These are phyloP conservation scores for Oreochromis grahami DNA, from an alignment of 2,797 vertebrate species.

Conservation along the genomic window DNA sequence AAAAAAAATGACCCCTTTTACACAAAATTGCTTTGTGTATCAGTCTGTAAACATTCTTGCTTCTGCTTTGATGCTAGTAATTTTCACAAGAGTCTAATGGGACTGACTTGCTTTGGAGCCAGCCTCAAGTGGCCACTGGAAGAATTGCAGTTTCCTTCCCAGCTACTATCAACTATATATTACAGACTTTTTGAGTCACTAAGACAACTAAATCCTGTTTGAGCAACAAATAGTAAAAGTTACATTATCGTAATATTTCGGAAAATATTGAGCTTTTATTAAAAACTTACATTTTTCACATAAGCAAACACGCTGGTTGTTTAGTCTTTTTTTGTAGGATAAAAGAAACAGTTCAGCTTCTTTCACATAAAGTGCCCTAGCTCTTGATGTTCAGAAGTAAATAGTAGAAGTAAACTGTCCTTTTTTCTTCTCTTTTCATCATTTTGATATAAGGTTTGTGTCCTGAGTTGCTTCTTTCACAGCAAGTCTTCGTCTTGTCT, in stretches of 20 bases:
- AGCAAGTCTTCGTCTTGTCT: accelerated
- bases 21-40: not conserved
- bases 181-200: no score
- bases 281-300: accelerated
- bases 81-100: not conserved
- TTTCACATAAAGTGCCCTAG: accelerated
- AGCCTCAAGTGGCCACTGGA: not conserved
- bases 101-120: not conserved
- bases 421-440: not conserved
- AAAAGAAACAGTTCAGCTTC: not conserved
- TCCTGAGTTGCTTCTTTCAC: not conserved
- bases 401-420: not conserved
- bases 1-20: not conserved
- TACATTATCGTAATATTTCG: accelerated
- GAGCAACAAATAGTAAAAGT: not conserved
- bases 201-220: not conserved
- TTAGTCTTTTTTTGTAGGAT: not conserved
- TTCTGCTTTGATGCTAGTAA: accelerated
- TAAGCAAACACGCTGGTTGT: not conserved
- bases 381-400: not conserved
- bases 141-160: not conserved
- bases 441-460: not conserved
- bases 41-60: not conserved
- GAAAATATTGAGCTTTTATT: not conserved
- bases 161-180: no score